A percentile compares a stretch with the other conserved stretches of the same genome.
Conservation (phyloP, 2,888 invertebrate genomes). For the Ormyrus thymus region DNA sequence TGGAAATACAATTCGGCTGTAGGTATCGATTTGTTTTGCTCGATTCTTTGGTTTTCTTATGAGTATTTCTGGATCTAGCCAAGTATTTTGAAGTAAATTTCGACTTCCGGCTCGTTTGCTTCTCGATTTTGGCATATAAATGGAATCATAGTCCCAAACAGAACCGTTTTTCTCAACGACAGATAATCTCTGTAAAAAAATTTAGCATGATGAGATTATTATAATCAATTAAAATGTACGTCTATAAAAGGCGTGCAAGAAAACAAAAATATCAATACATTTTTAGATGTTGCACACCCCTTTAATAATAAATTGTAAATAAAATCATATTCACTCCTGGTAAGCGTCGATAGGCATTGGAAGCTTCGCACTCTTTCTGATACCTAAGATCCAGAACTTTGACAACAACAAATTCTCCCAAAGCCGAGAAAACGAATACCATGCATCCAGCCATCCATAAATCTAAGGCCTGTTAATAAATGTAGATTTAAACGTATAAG, state of each 20-base stretch:
- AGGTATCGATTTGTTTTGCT: constrained; percentile 87
- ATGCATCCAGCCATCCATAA: constrained; percentile 94
- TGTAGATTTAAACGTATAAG: not conserved
- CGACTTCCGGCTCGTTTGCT: constrained; percentile 66
- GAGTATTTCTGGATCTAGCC: constrained; percentile 70
- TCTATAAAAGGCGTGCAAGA: not conserved
- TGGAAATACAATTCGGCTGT: constrained; percentile 86
- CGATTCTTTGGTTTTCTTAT: constrained; percentile 79
- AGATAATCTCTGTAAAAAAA: constrained; percentile 78
- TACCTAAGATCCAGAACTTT: constrained; percentile 87
- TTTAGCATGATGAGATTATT: not conserved
- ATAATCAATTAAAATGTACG: not conserved
- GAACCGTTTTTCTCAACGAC: constrained; percentile 81
- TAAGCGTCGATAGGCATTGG: constrained; percentile 62
- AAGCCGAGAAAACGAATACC: constrained; percentile 89
- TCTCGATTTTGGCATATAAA: constrained; percentile 60
- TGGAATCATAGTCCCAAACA: constrained; percentile 67
- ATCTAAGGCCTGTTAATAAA: constrained; percentile 82
- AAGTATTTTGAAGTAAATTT: constrained; percentile 70
- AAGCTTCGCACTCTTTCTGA: constrained; percentile 75
- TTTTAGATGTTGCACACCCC: no score
- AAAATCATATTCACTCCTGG: constrained; percentile 62
- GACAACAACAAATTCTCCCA: constrained; percentile 89
- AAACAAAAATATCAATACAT: not conserved
- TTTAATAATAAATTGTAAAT: no score